Evolutionary conservation across 2,888 invertebrate species (phyloP).

Genomic region (Drosophila pseudotalamancana): DNA sequence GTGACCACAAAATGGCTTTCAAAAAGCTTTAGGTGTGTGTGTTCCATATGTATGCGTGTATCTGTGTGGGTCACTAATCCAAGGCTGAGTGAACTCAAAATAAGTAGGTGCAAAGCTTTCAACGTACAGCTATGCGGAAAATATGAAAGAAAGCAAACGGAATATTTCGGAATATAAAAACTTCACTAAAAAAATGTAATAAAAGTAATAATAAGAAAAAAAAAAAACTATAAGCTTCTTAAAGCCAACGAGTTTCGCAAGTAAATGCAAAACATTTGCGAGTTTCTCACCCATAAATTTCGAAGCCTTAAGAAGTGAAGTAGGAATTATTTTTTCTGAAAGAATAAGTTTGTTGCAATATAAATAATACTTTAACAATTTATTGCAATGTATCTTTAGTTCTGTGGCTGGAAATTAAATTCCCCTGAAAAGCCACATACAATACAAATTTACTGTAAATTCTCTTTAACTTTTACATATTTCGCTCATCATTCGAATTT

Average conservation of each 20-base stretch:
- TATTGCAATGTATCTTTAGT: not conserved
- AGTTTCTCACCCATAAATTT: not conserved
- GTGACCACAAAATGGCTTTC: slow-evolving; percentile 8
- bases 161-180: slow-evolving; percentile 3
- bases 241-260: not conserved
- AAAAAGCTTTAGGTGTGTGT: not conserved
- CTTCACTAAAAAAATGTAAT: not conserved
- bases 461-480: too few species aligned
- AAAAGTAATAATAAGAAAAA: not conserved
- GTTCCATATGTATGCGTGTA: not conserved
- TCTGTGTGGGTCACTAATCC: too few species aligned
- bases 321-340: not conserved
- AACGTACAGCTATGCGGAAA: not conserved
- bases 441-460: too few species aligned
- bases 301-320: too few species aligned
- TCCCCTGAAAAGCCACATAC: too few species aligned
- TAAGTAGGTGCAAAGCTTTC: not conserved
- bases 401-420: too few species aligned
- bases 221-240: not conserved
- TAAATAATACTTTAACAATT: not conserved
- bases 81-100: not conserved
- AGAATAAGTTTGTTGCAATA: not conserved
- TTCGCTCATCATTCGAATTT: too few species aligned
- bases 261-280: not conserved
- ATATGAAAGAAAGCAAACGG: not conserved